These are phyloP conservation scores for Tachypleus tridentatus DNA, from an alignment of 1,140 invertebrate genomes.

Conservation along the genomic window DNA sequence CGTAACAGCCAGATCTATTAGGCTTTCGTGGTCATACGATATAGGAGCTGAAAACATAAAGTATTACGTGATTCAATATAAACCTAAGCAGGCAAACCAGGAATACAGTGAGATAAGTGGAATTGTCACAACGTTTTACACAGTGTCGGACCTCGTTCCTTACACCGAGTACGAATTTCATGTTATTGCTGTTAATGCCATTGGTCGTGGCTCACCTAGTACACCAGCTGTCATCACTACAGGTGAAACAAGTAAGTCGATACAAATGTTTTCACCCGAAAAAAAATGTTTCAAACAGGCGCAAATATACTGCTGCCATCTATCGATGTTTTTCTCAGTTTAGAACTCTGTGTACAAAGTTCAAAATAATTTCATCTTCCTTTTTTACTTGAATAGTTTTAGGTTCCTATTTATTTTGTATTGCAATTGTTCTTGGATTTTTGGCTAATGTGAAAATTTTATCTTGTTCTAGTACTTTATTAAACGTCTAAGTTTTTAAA, in stretches of 20 bases:
- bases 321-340: no score
- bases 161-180: conserved; percentile 96
- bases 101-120: conserved; percentile 61
- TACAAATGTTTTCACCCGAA: not conserved
- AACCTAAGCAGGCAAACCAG: conserved; percentile 59
- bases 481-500: no score
- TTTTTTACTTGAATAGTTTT: no score
- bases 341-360: no score
- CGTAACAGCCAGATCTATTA: conserved; percentile 80
- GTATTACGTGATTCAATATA: conserved; percentile 92
- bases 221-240: conserved; percentile 77
- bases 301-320: no score
- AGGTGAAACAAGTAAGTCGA: conserved; percentile 81
- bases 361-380: no score
- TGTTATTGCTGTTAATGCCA: conserved; percentile 85
- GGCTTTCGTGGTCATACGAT: conserved; percentile 75
- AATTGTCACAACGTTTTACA: conserved; percentile 83
- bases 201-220: conserved; percentile 77
- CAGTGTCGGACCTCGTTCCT: conserved; percentile 72
- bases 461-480: no score
- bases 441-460: no score
- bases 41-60: conserved; percentile 61
- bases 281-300: no score
- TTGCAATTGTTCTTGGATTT: no score
- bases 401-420: no score